Evolutionary conservation across 2,888 invertebrate species (phyloP), one percentile per base, ranked within the genome.

Genomic region (Caenorhabditis doughertyi): DNA sequence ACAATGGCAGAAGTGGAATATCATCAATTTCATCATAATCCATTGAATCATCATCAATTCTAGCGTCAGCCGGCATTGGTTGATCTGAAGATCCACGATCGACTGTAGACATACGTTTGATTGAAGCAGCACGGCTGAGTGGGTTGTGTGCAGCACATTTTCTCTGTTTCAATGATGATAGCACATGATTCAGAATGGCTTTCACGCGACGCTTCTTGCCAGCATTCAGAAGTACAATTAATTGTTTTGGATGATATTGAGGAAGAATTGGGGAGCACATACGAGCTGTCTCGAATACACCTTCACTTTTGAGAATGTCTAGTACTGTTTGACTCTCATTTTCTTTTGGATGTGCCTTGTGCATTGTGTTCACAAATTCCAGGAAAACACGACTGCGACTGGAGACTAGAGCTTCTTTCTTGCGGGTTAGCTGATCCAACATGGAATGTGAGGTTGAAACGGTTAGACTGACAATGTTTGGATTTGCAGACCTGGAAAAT

Each of bases 201-300:
- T 98, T 98, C 0, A 99, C 99, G 95, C 98, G 96, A 90, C 96
- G 94, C 87, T 97, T 97, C 93, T 97, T 98, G 3, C 99, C 99
- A 70, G 97, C 98, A 93, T 98, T 98, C 32, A 99, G 94, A 47
- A 99, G 93, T 92, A 99, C 99, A 96, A 99, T 98, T 42, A 99
- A 93, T 91, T 98, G 98, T 91, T 98, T 98, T 0, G 99, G 99
- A 93, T 99, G 99, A 92, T 99, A 99, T 91, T 99, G 99, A 0
- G 99, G 99, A 80, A 99, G 93, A 51, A 98, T 97, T 0, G 98
- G 98, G 90, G 97, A 98, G 11, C 98, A 97, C 92, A 98, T 96
- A 83, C 97, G 94, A 5, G 97, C 96, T 0, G 98, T 98, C 93
- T 99, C 98, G 93, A 99, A 99, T 67, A 99, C 93, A 16, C 93